phyloP scores from a whole-genome alignment of 2,113 vertebrate species.

The Tapirus terrestris region DNA sequence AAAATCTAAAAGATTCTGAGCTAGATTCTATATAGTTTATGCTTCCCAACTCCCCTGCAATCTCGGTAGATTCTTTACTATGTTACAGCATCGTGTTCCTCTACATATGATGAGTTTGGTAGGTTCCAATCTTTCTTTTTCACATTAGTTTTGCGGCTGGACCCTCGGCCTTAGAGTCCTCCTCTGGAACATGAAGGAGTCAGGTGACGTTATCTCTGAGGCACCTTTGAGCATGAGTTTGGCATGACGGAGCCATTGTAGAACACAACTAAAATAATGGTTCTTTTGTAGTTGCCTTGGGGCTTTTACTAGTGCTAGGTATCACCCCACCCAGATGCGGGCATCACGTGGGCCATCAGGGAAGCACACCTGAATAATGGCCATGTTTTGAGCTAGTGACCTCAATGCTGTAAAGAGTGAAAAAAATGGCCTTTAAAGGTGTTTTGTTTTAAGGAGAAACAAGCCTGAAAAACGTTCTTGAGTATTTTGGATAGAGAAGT shows the following conservation, averaged over 20 bases:
- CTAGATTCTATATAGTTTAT: background rate
- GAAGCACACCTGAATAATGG: background rate
- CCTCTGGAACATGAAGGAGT: background rate
- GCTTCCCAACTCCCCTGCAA: background rate
- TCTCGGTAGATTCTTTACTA: background rate
- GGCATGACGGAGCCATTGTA: conserved; percentile 9
- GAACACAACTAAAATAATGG: conserved; percentile 20
- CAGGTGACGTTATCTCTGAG: background rate
- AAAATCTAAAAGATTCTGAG: background rate
- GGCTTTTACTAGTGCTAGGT: background rate
- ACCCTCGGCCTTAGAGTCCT: background rate
- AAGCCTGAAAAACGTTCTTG: background rate
- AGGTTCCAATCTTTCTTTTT: background rate
- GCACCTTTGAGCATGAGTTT: conserved; percentile 3
- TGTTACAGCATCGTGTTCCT: background rate
- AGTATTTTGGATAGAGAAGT: background rate
- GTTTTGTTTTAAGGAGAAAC: conserved; percentile 1
- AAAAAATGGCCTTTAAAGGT: background rate
- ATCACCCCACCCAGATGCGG: background rate
- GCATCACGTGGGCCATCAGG: background rate
- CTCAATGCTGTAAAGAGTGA: background rate
- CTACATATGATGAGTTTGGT: background rate
- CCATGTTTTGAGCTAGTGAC: background rate
- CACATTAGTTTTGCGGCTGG: background rate
- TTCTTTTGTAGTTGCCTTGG: conserved; percentile 29